Evolutionary conservation across 1,140 invertebrate genomes (phyloP).

Genomic region (Halesus radiatus): DNA sequence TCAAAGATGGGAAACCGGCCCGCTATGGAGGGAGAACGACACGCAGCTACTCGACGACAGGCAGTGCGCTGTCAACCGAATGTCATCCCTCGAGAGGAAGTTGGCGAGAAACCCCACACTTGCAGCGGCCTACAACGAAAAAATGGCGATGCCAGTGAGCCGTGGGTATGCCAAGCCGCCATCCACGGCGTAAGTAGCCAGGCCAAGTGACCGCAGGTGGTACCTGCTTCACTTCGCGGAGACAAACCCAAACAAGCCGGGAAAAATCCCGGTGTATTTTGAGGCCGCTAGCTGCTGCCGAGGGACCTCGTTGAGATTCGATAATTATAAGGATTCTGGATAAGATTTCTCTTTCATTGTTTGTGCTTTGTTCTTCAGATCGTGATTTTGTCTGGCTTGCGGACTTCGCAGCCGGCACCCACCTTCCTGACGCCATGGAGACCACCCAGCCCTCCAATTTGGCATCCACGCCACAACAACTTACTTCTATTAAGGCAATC

Average conservation of each 20-base stretch:
- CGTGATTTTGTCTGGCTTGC: no score
- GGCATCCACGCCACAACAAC: no score
- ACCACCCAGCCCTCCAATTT: no score
- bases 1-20: constrained; percentile 23
- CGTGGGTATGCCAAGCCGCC: background rate
- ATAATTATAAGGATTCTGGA: no score
- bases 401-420: no score
- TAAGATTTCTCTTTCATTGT: no score
- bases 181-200: background rate
- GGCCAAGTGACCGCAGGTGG: no score
- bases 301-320: background rate
- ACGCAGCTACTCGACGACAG: constrained; percentile 2
- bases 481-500: no score
- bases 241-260: background rate
- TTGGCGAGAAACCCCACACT: constrained; percentile 37
- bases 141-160: constrained; percentile 35
- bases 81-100: constrained; percentile 32
- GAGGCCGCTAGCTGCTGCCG: background rate
- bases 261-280: background rate
- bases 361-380: no score
- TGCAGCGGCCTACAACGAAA: constrained; percentile 12
- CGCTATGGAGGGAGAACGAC: constrained; percentile 38
- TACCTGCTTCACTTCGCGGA: constrained; percentile 40
- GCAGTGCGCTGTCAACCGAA: background rate
- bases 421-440: no score